Evolutionary conservation across 2,113 vertebrate genomes (phyloP), one percentile per base, ranked within the genome.

Genomic region (Spheniscus mendiculus): DNA sequence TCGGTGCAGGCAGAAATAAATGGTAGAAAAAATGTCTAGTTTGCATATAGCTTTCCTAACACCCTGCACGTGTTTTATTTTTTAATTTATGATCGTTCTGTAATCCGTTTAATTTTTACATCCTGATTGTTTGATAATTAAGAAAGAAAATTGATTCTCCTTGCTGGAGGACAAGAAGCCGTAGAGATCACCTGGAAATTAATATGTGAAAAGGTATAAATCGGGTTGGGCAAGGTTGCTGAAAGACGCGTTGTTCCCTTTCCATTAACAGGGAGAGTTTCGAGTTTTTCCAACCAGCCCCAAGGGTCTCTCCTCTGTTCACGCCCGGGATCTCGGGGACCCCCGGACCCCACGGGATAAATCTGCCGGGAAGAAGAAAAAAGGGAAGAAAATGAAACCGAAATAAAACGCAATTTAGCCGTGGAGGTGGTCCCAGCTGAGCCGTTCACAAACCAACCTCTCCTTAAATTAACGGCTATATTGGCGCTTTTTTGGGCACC

Each of bases 51-150:
- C 63, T 65, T 32, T 62, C 73, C 34, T 63, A 30, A n/a, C 32
- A 19, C 8, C 6, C 0, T 7, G 14, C 14, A 14, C 1, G 0
- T 13, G 27, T 7, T 59, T 65, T 20, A 2, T 38, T 61, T 63
- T 52, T 44, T 47, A 9, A 15, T 20, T 50, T 9, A 13, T 15
- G 6, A 19, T 11, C 12, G 13, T 32, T 19, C 52, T 25, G 16
- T 29, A 32, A 34, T 3, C 34, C 11, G 44, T 9, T 71, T 36
- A 6, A 3, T 11, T 34, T 83, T 81, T 58, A 5, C 49, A 23
- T 50, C 50, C 38, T 7, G 17, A 27, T 32, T 18, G 6, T 26
- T 49, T 20, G 22, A 25, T 45, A 55, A 49, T 49, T n/a, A 32
- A 83, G 44, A 34, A 55, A 34, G 40, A 52, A 67, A 82, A 21